These are phyloP conservation scores for Eucera pruinosa DNA, from an alignment of 2,888 invertebrate species.

Conservation along the genomic window DNA sequence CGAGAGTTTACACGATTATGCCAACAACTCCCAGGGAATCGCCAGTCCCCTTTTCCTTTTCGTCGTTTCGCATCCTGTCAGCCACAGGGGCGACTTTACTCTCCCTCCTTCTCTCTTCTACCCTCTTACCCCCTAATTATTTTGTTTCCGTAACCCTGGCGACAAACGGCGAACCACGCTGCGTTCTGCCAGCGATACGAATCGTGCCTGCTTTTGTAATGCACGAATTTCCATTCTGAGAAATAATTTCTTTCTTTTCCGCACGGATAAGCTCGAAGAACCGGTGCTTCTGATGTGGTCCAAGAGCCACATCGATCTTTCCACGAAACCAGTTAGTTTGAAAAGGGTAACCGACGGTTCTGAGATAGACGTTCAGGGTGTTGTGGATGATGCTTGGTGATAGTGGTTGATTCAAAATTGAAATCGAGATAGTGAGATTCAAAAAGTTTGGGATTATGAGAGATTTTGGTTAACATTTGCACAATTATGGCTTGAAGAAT, in stretches of 20 bases:
- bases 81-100: conserved; percentile 35
- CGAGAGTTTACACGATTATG: conserved; percentile 72
- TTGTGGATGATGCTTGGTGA: conserved; percentile 2
- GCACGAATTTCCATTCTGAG: conserved; percentile 39
- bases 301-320: conserved; percentile 17
- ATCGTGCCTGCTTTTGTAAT: conserved; percentile 48
- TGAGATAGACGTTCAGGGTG: background rate
- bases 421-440: too few relatives aligned
- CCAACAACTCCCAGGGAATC: conserved; percentile 45
- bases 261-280: conserved; percentile 12
- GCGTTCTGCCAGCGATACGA: conserved; percentile 6
- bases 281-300: background rate
- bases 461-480: too few relatives aligned
- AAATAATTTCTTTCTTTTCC: conserved; percentile 27
- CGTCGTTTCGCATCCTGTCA: conserved; percentile 58
- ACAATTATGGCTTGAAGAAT: too few relatives aligned
- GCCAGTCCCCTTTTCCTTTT: conserved; percentile 50
- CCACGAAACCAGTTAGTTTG: background rate
- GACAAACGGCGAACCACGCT: conserved; percentile 62
- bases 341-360: background rate
- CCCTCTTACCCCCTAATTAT: conserved; percentile 68
- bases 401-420: too few relatives aligned
- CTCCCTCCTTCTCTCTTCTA: background rate
- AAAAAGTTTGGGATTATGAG: too few relatives aligned
- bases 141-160: conserved; percentile 73